These are phyloP conservation scores for Dorcus hopei DNA, from an alignment of 2,888 invertebrate genomes.

Conservation along the genomic window DNA sequence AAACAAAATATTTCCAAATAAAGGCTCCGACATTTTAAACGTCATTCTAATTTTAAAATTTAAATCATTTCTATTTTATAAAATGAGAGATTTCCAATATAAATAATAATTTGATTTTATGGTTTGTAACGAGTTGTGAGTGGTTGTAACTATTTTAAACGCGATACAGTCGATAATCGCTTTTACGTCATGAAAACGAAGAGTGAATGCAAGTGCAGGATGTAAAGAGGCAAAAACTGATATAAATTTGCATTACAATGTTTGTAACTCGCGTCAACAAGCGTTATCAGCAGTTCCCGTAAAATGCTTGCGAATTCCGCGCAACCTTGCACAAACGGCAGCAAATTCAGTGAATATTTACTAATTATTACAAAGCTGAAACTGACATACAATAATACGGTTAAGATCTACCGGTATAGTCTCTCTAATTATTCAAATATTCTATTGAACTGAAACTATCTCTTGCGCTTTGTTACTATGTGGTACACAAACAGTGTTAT, in stretches of 20 bases:
- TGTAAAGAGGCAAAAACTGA: conserved; percentile 6
- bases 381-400: conserved; percentile 2
- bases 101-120: no score
- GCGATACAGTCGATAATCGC: no score
- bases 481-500: no score
- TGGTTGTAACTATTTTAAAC: no score
- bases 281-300: not conserved
- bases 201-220: not conserved
- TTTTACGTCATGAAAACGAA: no score
- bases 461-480: no score
- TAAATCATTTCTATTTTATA: no score
- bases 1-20: no score
- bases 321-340: conserved; percentile 2
- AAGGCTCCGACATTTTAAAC: no score
- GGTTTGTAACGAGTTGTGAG: no score
- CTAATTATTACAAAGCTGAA: conserved; percentile 10
- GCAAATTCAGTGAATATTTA: conserved; percentile 11
- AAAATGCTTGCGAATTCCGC: conserved; percentile 8
- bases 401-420: not conserved
- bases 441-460: not conserved
- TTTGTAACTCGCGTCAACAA: conserved; percentile 5
- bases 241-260: conserved; percentile 8
- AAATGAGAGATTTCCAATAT: no score
- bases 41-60: no score
- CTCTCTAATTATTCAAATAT: not conserved